Evolutionary conservation across 1,140 invertebrate genomes (phyloP).

Genomic region (Drosophila quadrilineata): DNA sequence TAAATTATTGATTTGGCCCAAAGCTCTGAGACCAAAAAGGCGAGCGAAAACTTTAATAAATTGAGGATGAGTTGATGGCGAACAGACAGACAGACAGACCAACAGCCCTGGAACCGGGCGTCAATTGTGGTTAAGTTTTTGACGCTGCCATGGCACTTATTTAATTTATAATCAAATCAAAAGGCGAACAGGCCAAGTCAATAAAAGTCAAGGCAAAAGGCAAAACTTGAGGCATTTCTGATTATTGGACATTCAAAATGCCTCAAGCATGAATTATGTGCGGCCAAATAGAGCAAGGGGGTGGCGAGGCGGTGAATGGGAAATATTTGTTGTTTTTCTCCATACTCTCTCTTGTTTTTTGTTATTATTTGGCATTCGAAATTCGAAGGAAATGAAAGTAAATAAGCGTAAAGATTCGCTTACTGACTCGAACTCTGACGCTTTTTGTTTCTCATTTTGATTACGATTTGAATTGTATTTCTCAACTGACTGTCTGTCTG

Average conservation of each 20-base stretch:
- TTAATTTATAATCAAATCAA: constrained; percentile 74
- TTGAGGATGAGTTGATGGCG: not conserved
- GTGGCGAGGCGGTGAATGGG: not conserved
- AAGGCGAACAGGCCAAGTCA: constrained; percentile 53
- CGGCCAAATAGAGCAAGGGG: constrained; percentile 25
- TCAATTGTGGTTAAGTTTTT: constrained; percentile 27
- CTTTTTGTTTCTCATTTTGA: not conserved
- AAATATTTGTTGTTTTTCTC: constrained; percentile 18
- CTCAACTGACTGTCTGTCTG: no score
- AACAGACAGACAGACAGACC: not conserved
- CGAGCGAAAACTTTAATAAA: constrained; percentile 46
- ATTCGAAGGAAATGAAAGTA: constrained; percentile 62
- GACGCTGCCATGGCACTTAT: constrained; percentile 46
- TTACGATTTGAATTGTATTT: no score
- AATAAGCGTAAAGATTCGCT: constrained; percentile 76
- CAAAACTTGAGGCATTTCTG: constrained; percentile 68
- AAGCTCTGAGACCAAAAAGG: not conserved
- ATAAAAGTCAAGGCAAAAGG: constrained; percentile 60
- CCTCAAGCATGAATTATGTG: constrained; percentile 76
- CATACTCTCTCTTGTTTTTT: no score
- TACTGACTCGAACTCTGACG: constrained; percentile 35
- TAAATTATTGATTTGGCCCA: constrained; percentile 63
- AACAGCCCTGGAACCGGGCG: constrained; percentile 34
- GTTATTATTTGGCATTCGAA: constrained; percentile 57
- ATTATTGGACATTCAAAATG: constrained; percentile 75